A percentile compares a stretch with the other conserved stretches of the same genome.
Conservation (phyloP, 2,797 vertebrate genomes). For the Hylomyscus alleni region DNA sequence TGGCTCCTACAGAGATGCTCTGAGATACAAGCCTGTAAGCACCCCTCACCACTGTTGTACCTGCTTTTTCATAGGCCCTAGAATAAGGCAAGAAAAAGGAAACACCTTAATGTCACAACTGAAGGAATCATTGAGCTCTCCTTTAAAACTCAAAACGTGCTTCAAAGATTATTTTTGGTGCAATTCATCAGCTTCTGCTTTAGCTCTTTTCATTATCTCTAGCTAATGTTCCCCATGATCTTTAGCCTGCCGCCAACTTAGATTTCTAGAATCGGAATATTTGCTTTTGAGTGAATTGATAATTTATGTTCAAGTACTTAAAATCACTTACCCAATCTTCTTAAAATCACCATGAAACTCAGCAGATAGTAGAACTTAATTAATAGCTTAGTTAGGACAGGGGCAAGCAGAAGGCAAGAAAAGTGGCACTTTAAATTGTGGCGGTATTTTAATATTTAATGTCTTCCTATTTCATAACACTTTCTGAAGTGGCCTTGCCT, state of each 20-base stretch:
- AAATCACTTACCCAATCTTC: neutral
- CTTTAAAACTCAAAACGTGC: conserved; percentile 6
- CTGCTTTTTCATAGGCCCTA: conserved; percentile 32
- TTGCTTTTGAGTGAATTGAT: conserved; percentile 29
- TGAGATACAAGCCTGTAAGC: conserved; percentile 98
- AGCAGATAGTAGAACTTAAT: neutral
- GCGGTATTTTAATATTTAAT: neutral
- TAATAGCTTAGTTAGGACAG: conserved; percentile 19
- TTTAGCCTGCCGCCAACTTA: neutral
- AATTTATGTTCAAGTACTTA: conserved; percentile 13
- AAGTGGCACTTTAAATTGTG: neutral
- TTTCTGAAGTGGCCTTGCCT: conserved; percentile 2
- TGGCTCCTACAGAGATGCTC: conserved; percentile 97
- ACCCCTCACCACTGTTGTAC: neutral
- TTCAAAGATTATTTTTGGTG: neutral
- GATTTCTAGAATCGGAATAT: conserved; percentile 9
- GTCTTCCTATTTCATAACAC: neutral
- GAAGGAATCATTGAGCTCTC: neutral
- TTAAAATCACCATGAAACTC: neutral
- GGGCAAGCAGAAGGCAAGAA: neutral
- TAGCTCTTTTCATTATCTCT: neutral
- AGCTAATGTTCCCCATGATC: neutral
- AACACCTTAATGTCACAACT: neutral
- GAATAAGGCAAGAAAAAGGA: neutral
- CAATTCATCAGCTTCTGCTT: neutral